A percentile compares a stretch with the other conserved stretches of the same genome.
Conservation (phyloP, 2,797 vertebrate genomes). For the Rhinophrynus dorsalis region DNA sequence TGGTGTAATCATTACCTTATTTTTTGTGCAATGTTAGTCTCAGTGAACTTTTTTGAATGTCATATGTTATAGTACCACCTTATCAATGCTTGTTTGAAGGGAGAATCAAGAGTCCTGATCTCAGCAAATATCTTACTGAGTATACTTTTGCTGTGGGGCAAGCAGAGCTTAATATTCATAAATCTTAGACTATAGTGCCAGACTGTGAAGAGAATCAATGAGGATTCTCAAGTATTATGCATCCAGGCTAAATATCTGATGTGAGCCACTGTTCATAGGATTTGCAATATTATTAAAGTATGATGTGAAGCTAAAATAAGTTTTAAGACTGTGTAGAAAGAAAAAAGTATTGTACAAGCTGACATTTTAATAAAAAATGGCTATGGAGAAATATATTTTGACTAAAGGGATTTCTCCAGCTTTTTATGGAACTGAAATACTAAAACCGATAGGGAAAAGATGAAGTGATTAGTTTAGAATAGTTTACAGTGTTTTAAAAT, state of each 20-base stretch:
- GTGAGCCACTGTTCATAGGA: conserved; percentile 73
- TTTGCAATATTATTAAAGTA: conserved; percentile 74
- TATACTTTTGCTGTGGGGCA: conserved; percentile 75
- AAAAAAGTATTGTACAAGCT: conserved; percentile 55
- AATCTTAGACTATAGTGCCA: conserved; percentile 65
- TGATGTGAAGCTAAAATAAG: conserved; percentile 62
- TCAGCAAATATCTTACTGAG: conserved; percentile 75
- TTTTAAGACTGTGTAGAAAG: conserved; percentile 65
- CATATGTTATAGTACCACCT: conserved; percentile 62
- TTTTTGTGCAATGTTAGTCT: conserved; percentile 3
- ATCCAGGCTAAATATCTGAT: conserved; percentile 74
- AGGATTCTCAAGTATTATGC: conserved; percentile 68
- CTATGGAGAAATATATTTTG: conserved; percentile 63
- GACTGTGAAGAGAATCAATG: conserved; percentile 68
- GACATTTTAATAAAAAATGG: conserved; percentile 68
- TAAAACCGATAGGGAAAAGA: conserved; percentile 46
- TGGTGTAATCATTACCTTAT: not conserved
- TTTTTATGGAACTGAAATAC: conserved; percentile 56
- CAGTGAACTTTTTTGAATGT: conserved; percentile 57
- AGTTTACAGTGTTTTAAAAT: conserved; percentile 31
- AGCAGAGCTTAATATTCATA: conserved; percentile 76
- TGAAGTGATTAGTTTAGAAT: conserved; percentile 30
- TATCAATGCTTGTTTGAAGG: conserved; percentile 71
- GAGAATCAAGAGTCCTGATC: conserved; percentile 71
- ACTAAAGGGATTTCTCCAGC: conserved; percentile 58